Evolutionary conservation across 2,797 vertebrate species (phyloP), one percentile per base, ranked within the genome.

Genomic region (Lacerta agilis): DNA sequence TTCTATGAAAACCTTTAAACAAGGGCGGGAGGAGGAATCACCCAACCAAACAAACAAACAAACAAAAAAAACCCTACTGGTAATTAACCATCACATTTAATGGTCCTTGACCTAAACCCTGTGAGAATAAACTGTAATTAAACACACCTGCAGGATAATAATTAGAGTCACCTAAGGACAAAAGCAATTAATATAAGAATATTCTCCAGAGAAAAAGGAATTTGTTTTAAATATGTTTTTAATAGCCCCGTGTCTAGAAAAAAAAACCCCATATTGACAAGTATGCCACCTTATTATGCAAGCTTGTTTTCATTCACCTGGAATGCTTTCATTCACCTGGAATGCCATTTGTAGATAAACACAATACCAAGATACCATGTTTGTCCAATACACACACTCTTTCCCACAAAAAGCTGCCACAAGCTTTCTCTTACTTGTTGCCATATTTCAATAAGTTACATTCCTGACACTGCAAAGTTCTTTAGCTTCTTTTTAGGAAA

Each of bases 71-170:
- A 94, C 89, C 15, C 38, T 17, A 45, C 92, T 90, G 90, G 87
- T 95, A 95, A 96, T 97, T 97, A 97, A 96, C 92, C 93, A 95
- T 91, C 92, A 93, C 25, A 90, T 95, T 93, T 97, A 97, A 97
- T 95, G 91, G 95, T 90, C 93, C 94, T 96, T 87, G 72, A 93
- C 91, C 93, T 92, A 95, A 94, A 94, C 87, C 96, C 94, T 93
- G 80, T 83, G 96, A 96, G 96, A 96, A 96, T 95, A 96, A n/a
- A 33, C 92, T 93, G 90, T 96, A 95, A 97, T 97, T 97, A 97
- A 94, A 96, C 93, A 94, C 96, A 97, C 96, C 96, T 97, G 96
- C 95, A 95, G 93, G 95, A 96, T 97, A 97, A 97, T 97, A 97
- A 97, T 97, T 97, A 96, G 92, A 95, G 90, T 92, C 95, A 96